phyloP scores from a whole-genome alignment of 1,140 invertebrate species.

The Pentalonia nigronervosa region DNA sequence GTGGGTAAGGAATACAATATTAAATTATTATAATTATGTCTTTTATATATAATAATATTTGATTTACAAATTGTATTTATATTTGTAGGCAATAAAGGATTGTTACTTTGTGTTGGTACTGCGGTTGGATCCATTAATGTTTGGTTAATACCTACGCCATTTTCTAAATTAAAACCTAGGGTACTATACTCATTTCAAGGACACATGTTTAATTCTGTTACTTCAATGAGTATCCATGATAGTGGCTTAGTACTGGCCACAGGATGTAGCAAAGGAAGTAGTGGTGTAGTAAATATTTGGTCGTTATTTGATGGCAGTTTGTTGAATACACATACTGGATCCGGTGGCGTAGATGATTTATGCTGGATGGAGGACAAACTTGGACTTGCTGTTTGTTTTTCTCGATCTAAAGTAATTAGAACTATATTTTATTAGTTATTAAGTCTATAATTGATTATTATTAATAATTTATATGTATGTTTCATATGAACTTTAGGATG shows the following conservation, averaged over 20 bases:
- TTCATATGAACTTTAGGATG: conserved; percentile 63
- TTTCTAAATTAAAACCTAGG: conserved; percentile 62
- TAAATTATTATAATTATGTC: not conserved
- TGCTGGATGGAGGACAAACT: conserved; percentile 66
- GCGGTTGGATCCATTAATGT: conserved; percentile 67
- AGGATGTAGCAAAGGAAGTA: conserved; percentile 66
- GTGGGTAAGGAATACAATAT: conserved; percentile 62
- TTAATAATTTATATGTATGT: not conserved
- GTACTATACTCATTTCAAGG: conserved; percentile 67
- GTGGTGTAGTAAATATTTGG: conserved; percentile 73
- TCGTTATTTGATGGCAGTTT: conserved; percentile 70
- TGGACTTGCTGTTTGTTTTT: conserved; percentile 68
- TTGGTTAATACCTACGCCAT: conserved; percentile 65
- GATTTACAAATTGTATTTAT: not conserved
- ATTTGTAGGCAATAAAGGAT: conserved; percentile 38
- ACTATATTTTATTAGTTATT: not conserved
- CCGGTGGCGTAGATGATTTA: conserved; percentile 67
- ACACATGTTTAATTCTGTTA: conserved; percentile 68
- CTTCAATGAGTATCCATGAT: conserved; percentile 67
- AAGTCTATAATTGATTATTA: not conserved
- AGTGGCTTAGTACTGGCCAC: conserved; percentile 69
- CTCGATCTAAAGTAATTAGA: conserved; percentile 66
- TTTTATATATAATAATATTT: not conserved
- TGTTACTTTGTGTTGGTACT: conserved; percentile 66
- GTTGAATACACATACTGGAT: conserved; percentile 69